A percentile compares a stretch with the other conserved stretches of the same genome.
Conservation (phyloP, 2,888 invertebrate genomes). For the Idaea straminata region DNA sequence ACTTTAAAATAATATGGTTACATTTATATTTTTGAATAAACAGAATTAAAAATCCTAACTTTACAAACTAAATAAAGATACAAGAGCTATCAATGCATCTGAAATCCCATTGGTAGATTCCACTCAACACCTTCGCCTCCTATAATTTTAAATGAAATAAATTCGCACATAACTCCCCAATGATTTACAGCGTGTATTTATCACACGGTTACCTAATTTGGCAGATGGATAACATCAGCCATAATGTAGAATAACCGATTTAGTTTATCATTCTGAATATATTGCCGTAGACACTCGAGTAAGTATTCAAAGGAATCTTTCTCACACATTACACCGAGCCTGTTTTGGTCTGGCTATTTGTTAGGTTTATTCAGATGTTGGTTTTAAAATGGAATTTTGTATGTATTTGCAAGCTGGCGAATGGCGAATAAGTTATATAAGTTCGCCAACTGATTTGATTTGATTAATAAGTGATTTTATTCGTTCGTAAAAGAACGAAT, state of each 20-base stretch:
- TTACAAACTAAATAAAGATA: background rate
- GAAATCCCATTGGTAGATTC: background rate
- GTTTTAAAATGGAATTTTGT: background rate
- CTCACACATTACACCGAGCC: background rate
- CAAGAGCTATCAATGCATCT: background rate
- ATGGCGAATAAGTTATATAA: too few relatives aligned
- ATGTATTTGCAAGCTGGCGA: background rate
- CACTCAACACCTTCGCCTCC: background rate
- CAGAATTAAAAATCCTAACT: background rate
- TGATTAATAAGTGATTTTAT: too few relatives aligned
- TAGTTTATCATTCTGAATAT: conserved; percentile 1
- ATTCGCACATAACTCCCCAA: background rate
- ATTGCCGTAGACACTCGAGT: background rate
- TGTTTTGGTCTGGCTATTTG: background rate
- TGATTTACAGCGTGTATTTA: background rate
- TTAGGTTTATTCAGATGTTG: background rate
- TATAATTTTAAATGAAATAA: background rate
- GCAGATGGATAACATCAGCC: background rate
- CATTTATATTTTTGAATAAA: background rate
- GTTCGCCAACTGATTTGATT: too few relatives aligned
- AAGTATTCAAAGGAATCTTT: background rate
- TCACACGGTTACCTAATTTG: background rate
- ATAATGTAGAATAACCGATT: background rate
- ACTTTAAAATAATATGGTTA: too few relatives aligned
- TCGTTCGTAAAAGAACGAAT: too few relatives aligned